A percentile compares a stretch with the other conserved stretches of the same genome.
These are phyloP conservation scores for Tenualosa ilisha DNA, from an alignment of 2,797 vertebrate genomes.

Conservation along the genomic window DNA sequence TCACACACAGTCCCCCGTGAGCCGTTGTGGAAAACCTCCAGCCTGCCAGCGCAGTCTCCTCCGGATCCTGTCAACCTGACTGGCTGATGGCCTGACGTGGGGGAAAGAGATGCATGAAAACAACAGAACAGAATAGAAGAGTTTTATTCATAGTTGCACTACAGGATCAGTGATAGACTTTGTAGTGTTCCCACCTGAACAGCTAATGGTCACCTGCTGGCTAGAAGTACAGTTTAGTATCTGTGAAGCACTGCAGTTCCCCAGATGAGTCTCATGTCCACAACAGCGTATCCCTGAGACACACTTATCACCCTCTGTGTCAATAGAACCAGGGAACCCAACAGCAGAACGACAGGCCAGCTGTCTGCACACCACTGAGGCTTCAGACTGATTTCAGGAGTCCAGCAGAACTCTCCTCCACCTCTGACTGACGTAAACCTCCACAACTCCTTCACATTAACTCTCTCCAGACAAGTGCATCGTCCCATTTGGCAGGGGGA, in stretches of 20 bases:
- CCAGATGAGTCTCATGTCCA: too few species aligned
- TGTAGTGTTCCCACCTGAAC: constrained; percentile 33
- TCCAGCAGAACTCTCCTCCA: constrained; percentile 57
- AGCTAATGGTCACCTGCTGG: constrained; percentile 34
- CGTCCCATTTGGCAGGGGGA: too few species aligned
- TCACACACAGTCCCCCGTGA: constrained; percentile 45
- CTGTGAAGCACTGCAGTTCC: too few species aligned
- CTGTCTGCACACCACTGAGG: too few species aligned
- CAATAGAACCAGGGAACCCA: too few species aligned
- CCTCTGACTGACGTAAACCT: too few species aligned
- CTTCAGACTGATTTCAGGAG: constrained; percentile 52
- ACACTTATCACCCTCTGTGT: too few species aligned
- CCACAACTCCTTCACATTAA: too few species aligned
- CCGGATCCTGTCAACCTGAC: constrained; percentile 41
- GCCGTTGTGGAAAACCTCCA: constrained; percentile 41
- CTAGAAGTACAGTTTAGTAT: constrained; percentile 36
- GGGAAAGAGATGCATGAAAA: background rate
- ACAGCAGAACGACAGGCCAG: too few species aligned
- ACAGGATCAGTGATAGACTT: background rate
- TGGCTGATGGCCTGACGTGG: background rate
- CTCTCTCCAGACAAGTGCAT: too few species aligned
- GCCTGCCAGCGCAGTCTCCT: constrained; percentile 37
- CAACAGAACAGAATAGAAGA: background rate
- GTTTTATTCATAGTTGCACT: background rate
- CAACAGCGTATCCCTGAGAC: too few species aligned